Percentiles rank a stretch among this genome's conserved stretches.
Evolutionary conservation across 2,113 vertebrate genomes (phyloP).

Genomic region (Poecile atricapillus): DNA sequence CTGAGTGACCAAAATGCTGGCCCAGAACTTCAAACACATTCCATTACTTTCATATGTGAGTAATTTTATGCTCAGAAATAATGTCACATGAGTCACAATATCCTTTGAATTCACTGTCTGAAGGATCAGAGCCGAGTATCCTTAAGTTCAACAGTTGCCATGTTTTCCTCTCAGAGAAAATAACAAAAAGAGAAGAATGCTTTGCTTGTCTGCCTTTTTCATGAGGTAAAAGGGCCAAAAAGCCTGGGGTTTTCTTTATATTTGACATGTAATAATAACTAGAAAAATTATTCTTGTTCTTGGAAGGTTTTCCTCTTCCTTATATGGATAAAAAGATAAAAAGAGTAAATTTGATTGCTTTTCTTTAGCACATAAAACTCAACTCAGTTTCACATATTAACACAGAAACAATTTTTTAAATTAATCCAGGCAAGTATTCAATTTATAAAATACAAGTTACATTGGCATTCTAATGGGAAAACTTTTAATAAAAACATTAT

Average conservation of each 20-base stretch:
- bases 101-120: slow-evolving; percentile 56
- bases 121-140: slow-evolving; percentile 39
- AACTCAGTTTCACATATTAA: background rate
- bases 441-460: background rate
- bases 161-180: background rate
- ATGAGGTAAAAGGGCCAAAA: background rate
- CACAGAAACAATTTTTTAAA: background rate
- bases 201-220: background rate
- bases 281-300: background rate
- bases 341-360: background rate
- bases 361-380: background rate
- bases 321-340: background rate
- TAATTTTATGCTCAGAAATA: slow-evolving; percentile 56
- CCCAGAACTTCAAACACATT: slow-evolving; percentile 58
- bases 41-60: slow-evolving; percentile 60
- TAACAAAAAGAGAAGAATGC: background rate
- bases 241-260: background rate
- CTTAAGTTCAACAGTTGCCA: slow-evolving; percentile 13
- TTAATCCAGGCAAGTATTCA: background rate
- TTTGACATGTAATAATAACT: background rate
- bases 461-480: background rate
- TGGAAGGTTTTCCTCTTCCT: background rate
- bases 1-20: slow-evolving; percentile 50
- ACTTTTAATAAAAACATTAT: background rate
- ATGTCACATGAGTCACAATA: slow-evolving; percentile 61